Evolutionary conservation across 2,888 invertebrate species (phyloP).

Genomic region (Microplitis deprimator): DNA sequence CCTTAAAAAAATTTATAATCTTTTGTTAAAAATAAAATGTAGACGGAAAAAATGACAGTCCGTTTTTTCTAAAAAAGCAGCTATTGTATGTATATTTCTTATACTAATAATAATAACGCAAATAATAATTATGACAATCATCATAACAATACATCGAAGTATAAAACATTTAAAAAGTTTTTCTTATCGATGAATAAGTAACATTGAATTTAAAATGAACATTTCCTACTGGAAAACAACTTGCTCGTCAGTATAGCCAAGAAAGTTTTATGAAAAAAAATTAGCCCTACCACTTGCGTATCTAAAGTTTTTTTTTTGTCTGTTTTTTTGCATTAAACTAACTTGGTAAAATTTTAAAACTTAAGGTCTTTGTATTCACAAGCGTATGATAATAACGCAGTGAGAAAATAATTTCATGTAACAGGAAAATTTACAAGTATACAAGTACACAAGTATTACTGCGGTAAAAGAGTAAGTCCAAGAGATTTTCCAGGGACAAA

Average conservation of each 20-base stretch:
- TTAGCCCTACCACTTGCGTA: slow-evolving; percentile 40
- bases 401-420: slow-evolving; percentile 35
- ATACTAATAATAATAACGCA: not conserved
- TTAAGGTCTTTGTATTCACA: slow-evolving; percentile 56
- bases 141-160: not conserved
- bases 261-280: slow-evolving; percentile 45
- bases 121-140: not conserved
- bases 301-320: slow-evolving; percentile 37
- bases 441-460: slow-evolving; percentile 23
- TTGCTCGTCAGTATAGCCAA: slow-evolving; percentile 23
- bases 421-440: slow-evolving; percentile 37
- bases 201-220: slow-evolving; percentile 5
- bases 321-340: slow-evolving; percentile 36
- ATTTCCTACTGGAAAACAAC: slow-evolving; percentile 3
- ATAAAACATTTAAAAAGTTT: slow-evolving; percentile 1
- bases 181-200: slow-evolving; percentile 9
- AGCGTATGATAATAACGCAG: slow-evolving; percentile 57
- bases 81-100: not conserved
- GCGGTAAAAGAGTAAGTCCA: not conserved
- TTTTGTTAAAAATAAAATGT: no score
- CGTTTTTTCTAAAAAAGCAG: not conserved
- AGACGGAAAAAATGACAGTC: no score
- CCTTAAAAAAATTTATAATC: no score
- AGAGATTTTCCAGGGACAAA: slow-evolving; percentile 18
- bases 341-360: slow-evolving; percentile 38